Conservation (phyloP, 2,113 vertebrate species). For the Nibea coibor region DNA sequence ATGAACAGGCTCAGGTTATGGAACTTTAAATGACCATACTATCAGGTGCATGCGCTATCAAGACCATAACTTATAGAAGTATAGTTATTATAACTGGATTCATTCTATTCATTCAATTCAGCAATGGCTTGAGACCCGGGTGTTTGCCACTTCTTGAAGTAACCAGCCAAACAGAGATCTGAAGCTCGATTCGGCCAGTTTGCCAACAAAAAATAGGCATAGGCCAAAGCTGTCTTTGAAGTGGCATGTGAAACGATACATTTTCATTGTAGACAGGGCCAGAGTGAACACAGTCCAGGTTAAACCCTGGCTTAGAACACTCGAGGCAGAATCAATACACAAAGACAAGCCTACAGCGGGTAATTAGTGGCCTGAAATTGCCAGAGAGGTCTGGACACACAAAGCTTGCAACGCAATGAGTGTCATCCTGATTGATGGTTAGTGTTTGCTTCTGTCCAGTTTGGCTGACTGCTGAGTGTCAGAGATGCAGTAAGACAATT, state of each 20-base stretch:
- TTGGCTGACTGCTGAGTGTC: slow-evolving; percentile 28
- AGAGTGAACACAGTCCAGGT: slow-evolving; percentile 40
- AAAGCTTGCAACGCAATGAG: slow-evolving; percentile 37
- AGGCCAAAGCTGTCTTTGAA: slow-evolving; percentile 31
- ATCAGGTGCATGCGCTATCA: neutral
- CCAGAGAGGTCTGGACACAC: slow-evolving; percentile 38
- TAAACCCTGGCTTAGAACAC: slow-evolving; percentile 40
- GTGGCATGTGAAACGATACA: slow-evolving; percentile 19
- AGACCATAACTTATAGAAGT: neutral
- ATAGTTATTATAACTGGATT: neutral
- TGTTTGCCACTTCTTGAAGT: slow-evolving; percentile 17
- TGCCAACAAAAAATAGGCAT: neutral
- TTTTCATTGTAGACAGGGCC: slow-evolving; percentile 24
- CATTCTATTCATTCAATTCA: neutral
- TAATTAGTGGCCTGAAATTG: slow-evolving; percentile 58
- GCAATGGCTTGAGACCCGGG: neutral
- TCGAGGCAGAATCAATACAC: slow-evolving; percentile 48
- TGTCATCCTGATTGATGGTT: slow-evolving; percentile 61
- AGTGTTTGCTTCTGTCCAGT: slow-evolving; percentile 18
- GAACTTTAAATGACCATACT: no score
- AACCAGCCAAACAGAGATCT: slow-evolving; percentile 16
- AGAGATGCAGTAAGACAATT: slow-evolving; percentile 18
- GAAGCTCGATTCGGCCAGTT: neutral
- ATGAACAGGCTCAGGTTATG: no score
- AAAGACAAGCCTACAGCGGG: slow-evolving; percentile 38